Base-by-base conservation (phyloP, 2,113 vertebrate species). In the Rhipidura dahli region DNA sequence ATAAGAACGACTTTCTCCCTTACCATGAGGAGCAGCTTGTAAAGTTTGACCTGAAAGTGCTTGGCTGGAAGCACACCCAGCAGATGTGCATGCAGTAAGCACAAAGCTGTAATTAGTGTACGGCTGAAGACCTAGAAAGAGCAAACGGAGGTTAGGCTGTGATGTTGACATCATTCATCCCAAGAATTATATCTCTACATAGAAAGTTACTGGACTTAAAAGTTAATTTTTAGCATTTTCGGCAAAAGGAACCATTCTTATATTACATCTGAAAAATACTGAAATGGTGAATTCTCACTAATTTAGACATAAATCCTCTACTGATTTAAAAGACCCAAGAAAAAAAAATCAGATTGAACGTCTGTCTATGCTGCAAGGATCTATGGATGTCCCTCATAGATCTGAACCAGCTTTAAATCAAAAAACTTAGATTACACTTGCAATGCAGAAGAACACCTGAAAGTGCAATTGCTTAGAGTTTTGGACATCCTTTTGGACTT, bases 41-140 rank as follows among this genome's bases (percentile, higher is more conserved):
- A 98, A 97, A 27, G 99, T 99, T 95, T 96, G 98, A 98, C 98
- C 98, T 94, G 98, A 97, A 95, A 98, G 97, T 94, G 98, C 97
- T 70, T 97, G 97, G 60, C 99, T 99, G 73, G 98, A 97, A 96
- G 98, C 89, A 93, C 99, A 99, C 60, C 98, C 99, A 18, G 95
- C 98, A 95, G 98, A 98, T 80, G 99, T 99, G 91, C 99, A 99
- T 45, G 98, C 98, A 73, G 97, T 96, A 69, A 99, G 96, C 80
- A 97, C 96, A 93, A 99, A 99, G 90, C 96, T 98, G 97, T 99
- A 99, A 97, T 98, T 97, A 83, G 98, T 98, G 92, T 98, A 98
- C 2, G 99, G 98, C 96, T 98, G 97, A 65, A 99, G 98, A 97
- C 97, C 99, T 99, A 97, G 83, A 91, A 93, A 95, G 66, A 92